Percentiles rank a stretch among this genome's conserved stretches.
Conservation (phyloP, 2,797 vertebrate genomes). For the Peromyscus nudipes region DNA sequence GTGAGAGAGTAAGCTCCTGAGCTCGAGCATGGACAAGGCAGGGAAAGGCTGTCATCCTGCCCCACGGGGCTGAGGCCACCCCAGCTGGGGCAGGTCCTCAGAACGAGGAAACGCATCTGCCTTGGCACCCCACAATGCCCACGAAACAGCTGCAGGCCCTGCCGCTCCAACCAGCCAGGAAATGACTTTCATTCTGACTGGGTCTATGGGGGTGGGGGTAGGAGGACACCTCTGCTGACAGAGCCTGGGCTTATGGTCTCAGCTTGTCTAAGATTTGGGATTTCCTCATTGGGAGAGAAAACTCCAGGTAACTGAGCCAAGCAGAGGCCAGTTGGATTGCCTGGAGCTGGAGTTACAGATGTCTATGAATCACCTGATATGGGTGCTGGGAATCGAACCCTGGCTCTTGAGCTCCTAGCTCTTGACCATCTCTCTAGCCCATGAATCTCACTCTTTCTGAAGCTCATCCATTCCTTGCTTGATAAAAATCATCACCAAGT, state of each 20-base stretch:
- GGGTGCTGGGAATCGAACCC: neutral
- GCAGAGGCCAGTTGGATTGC: neutral
- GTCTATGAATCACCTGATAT: too few species aligned
- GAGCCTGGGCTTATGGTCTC: neutral
- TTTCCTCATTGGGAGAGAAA: neutral
- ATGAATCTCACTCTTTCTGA: neutral
- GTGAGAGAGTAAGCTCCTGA: neutral
- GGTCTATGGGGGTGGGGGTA: neutral
- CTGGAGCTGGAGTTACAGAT: neutral
- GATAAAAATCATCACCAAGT: neutral
- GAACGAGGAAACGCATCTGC: too few species aligned
- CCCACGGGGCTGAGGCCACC: neutral
- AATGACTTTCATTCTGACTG: neutral
- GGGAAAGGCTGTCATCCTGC: neutral
- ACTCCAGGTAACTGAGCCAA: neutral
- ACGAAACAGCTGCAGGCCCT: neutral
- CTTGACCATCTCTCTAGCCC: neutral
- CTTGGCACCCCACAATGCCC: accelerated
- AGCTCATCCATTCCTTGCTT: neutral
- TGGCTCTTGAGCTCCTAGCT: neutral
- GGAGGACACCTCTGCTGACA: neutral
- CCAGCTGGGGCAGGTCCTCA: neutral
- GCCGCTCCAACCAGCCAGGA: accelerated
- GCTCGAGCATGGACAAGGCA: neutral
- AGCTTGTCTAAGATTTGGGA: neutral